Evolutionary conservation across 1,140 invertebrate genomes (phyloP).

Genomic region (Rhopalosiphum maidis): DNA sequence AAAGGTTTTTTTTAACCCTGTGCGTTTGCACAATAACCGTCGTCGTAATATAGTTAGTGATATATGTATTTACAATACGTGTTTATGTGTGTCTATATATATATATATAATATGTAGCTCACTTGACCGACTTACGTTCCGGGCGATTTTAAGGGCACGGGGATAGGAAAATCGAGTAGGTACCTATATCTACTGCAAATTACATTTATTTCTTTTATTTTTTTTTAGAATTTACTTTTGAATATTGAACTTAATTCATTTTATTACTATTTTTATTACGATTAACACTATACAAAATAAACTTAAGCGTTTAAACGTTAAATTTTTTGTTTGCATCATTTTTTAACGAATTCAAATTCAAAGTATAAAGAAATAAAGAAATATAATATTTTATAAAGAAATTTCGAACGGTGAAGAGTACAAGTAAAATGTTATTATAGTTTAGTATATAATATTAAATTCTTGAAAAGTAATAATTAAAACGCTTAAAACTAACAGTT

Average conservation of each 20-base stretch:
- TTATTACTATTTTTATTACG: neutral
- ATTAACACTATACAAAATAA: neutral
- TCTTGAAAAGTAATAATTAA: neutral
- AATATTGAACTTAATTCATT: neutral
- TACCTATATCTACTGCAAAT: neutral
- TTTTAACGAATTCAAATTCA: neutral
- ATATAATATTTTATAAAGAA: too few relatives aligned
- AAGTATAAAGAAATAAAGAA: neutral
- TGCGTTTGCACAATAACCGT: neutral
- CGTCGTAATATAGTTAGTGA: neutral
- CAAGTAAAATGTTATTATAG: neutral
- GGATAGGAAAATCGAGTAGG: neutral
- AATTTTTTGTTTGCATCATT: neutral
- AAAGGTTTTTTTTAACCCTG: neutral
- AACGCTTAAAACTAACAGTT: neutral
- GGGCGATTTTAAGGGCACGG: neutral
- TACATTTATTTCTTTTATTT: neutral
- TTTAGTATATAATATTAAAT: neutral
- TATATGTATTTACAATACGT: neutral
- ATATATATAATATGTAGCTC: neutral
- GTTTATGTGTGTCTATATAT: neutral
- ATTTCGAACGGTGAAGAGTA: neutral
- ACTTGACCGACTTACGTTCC: slow-evolving; percentile 7
- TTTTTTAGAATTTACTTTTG: neutral
- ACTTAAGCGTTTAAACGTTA: neutral